Conservation (phyloP, 2,888 invertebrate genomes). For the Drosophila pseudotalamancana region DNA sequence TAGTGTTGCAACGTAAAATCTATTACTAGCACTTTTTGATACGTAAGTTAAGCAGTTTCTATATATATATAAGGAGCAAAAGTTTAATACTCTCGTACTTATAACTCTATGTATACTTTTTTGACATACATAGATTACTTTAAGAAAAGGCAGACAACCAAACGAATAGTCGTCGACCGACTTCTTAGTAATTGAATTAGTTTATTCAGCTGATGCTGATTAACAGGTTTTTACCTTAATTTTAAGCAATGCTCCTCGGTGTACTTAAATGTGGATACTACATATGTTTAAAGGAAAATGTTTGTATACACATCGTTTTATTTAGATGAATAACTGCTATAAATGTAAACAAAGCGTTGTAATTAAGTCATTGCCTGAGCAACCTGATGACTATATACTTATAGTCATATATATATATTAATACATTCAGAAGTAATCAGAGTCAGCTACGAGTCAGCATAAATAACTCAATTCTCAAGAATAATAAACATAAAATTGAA, state of each 20-base stretch:
- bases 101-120: constrained; percentile 2
- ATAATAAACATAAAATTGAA: background rate
- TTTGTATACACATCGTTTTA: constrained; percentile 5
- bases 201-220: constrained; percentile 27
- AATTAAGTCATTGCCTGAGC: no score
- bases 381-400: no score
- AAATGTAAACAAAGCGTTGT: no score
- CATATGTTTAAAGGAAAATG: constrained; percentile 23
- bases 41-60: background rate
- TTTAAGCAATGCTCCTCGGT: constrained; percentile 12
- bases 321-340: background rate
- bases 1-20: no score
- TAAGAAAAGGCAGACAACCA: constrained; percentile 5
- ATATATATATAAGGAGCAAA: no score
- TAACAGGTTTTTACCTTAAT: constrained; percentile 51
- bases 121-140: constrained; percentile 2
- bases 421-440: no score
- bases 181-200: constrained; percentile 43
- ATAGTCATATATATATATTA: no score
- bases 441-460: no score
- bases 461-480: no score
- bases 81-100: no score
- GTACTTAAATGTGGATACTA: constrained; percentile 13
- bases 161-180: constrained; percentile 38
- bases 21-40: no score